Evolutionary conservation across 1,140 invertebrate species (phyloP), one percentile per base, ranked within the genome.

Genomic region (Philopotamus ludificatus): DNA sequence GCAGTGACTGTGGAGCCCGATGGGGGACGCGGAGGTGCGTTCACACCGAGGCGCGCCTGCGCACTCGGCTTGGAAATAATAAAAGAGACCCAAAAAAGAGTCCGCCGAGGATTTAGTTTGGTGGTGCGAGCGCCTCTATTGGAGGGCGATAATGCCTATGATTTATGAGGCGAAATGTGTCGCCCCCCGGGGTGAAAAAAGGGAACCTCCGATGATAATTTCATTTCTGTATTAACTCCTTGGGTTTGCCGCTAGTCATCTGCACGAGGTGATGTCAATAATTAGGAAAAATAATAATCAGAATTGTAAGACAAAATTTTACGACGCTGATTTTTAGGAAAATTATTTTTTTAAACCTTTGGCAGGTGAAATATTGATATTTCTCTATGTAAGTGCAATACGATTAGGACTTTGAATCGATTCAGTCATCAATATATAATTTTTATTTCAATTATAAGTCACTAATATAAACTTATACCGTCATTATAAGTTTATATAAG

Each of bases 101-200:
- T 47, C 42, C 42, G 21, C 44, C 15, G 44, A 47, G 44, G 44
- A 47, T 47, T 47, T 47, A 7, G 53, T 57, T 34, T 25, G 55
- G 42, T 45, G 55, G 26, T 16, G 23, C 51, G 41, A 53, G 58
- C 39, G 50, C 50, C 54, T 45, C 58, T 44, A 42, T 63, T 26
- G 53, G 63, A 62, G 60, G 49, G 67, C 62, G 67, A 66, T 69
- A 69, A 69, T 69, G 67, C 63, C 59, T 65, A 63, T 69, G 67
- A 69, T 69, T 69, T 69, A 69, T 69, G 63, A 55, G 47, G 59
- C 45, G 45, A 68, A 60, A 68, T 65, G 63, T 68, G 67, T 68
- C 67, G 60, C 58, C 67, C 63, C 67, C 67, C 53, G 63, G 53
- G 63, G 67, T 21, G 63, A 60, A 60, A 60, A 60, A 60, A 60